A percentile compares a stretch with the other conserved stretches of the same genome.
These are phyloP conservation scores for Tillus elongatus DNA, from an alignment of 2,888 invertebrate genomes.

Conservation along the genomic window DNA sequence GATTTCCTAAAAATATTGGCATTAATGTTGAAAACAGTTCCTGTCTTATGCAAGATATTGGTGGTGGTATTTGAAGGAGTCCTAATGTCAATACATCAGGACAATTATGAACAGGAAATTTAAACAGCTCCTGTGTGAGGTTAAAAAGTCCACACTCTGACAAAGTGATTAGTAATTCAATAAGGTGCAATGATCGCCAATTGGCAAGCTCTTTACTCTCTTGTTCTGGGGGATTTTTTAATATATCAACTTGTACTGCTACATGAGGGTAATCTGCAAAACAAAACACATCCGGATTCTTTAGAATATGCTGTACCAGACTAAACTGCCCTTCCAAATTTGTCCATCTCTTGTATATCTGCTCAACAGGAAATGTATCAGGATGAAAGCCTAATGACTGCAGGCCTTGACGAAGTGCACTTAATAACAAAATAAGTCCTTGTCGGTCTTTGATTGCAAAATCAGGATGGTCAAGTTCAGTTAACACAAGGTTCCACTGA, in stretches of 20 bases:
- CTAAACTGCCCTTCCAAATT: constrained; percentile 90
- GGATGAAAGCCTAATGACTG: constrained; percentile 63
- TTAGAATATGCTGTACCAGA: constrained; percentile 75
- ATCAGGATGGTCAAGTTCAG: constrained; percentile 84
- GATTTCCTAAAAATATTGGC: constrained; percentile 88
- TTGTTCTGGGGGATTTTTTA: constrained; percentile 91
- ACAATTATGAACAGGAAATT: constrained; percentile 84
- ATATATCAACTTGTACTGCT: constrained; percentile 74
- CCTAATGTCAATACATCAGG: constrained; percentile 90
- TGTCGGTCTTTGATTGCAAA: constrained; percentile 82
- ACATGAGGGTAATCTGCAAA: constrained; percentile 87
- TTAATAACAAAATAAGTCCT: constrained; percentile 73
- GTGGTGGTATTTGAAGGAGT: constrained; percentile 77
- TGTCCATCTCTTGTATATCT: constrained; percentile 85
- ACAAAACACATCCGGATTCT: constrained; percentile 87
- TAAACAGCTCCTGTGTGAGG: constrained; percentile 80
- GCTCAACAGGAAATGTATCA: constrained; percentile 77
- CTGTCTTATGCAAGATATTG: constrained; percentile 66
- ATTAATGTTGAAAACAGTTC: constrained; percentile 81
- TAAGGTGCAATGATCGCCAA: constrained; percentile 88
- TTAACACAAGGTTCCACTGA: constrained; percentile 87
- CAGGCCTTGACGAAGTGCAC: constrained; percentile 71
- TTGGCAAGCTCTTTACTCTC: constrained; percentile 88
- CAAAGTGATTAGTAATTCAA: constrained; percentile 78
- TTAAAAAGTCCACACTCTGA: constrained; percentile 80